These are phyloP conservation scores for Isichthys henryi DNA, from an alignment of 2,113 vertebrate genomes.

Conservation along the genomic window DNA sequence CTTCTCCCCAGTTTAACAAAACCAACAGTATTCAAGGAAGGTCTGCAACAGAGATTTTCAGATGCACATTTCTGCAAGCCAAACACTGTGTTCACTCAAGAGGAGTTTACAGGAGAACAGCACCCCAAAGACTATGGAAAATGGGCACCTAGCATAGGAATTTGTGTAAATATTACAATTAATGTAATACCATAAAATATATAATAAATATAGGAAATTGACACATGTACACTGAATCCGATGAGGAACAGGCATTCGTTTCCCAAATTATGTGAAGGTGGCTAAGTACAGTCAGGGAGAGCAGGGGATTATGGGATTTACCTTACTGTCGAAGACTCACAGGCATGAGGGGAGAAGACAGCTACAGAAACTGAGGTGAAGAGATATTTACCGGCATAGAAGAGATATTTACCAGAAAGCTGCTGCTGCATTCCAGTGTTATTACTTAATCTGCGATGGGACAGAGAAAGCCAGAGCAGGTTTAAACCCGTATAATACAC, in stretches of 20 bases:
- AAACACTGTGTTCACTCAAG: neutral
- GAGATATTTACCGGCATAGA: neutral
- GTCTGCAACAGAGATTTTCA: neutral
- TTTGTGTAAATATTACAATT: neutral
- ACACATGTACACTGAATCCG: neutral
- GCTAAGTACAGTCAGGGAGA: constrained; percentile 52
- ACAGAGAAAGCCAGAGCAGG: neutral
- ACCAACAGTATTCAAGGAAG: neutral
- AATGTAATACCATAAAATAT: neutral
- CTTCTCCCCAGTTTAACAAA: neutral
- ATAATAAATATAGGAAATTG: neutral
- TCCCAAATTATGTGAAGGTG: neutral
- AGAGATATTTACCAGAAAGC: neutral
- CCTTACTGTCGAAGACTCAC: constrained; percentile 7
- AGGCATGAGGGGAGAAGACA: neutral
- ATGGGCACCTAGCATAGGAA: neutral
- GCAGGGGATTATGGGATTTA: constrained; percentile 56
- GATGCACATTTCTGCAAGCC: neutral
- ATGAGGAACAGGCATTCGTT: neutral
- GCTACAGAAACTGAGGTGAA: neutral
- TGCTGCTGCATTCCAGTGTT: neutral
- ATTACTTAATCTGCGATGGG: neutral
- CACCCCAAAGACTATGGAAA: neutral
- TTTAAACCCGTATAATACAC: neutral
- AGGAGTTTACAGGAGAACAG: neutral